Base-by-base conservation (phyloP, 2,113 vertebrate genomes). In the Manacus vitellinus region DNA sequence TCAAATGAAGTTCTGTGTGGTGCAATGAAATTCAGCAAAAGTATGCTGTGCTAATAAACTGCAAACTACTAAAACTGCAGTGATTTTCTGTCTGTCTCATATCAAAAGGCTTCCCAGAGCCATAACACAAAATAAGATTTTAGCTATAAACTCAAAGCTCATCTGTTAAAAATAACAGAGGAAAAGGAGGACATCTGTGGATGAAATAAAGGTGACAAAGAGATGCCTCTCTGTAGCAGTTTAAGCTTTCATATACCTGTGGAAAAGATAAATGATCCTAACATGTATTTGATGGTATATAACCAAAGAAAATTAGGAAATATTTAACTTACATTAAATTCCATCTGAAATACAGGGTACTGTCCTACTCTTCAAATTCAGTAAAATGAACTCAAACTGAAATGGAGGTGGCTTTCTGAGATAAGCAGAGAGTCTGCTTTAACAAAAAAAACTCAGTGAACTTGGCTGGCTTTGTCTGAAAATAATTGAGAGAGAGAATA, bases 151-250 rank as follows among this genome's bases (percentile, higher is more conserved):
- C 52, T 91, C 16, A 2, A 84, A 91, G 35, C 35, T 86, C 12
- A 35, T 94, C 30, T 71, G 33, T 91, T 92, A 91, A 94, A 95
- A 95, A 95, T 80, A 89, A 59, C 59, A 21, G 46, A 81, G 39
- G 56, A 63, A 75, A 91, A 95, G 39, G 67, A 92, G 41, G 65
- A 59, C 2, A 6, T 67, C 39, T 43, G 43, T 77, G 59, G 72
- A 52, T 28, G 51, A 52, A 28, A 14, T 92, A 76, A 88, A 85
- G 49, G n/a, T 70, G 58, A 70, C 62, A 88, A 85, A 79, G 59
- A 58, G 37, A 80, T 86, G 41, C 31, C 5, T 47, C 9, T 35
- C 56, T 87, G 7, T 47, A 43, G 35, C 0, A 0, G 10, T 44
- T 77, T 91, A 63, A 44, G 18, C 47, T 92, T 94, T 91, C 55